Conservation (phyloP, 2,113 vertebrate genomes). For the Tetraodon nigroviridis region DNA sequence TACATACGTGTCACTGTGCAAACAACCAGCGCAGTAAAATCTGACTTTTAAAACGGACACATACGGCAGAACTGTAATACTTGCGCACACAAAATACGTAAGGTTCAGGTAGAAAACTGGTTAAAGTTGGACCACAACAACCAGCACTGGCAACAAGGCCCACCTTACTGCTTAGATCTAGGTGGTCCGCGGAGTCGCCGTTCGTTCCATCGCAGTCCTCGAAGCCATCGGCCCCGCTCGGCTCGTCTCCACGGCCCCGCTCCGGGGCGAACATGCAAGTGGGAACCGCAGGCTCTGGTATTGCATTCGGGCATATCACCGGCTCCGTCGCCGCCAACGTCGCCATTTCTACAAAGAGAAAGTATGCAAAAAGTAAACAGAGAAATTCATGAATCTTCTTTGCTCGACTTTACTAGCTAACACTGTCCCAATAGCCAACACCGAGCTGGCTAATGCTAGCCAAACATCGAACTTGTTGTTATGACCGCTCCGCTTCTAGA, state of each 20-base stretch:
- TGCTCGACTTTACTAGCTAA: background rate
- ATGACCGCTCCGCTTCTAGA: background rate
- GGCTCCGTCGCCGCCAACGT: constrained; percentile 57
- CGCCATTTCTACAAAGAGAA: constrained; percentile 61
- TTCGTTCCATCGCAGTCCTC: constrained; percentile 66
- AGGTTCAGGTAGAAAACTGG: rapidly evolving
- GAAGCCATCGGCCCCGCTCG: constrained; percentile 36
- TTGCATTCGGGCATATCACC: constrained; percentile 47
- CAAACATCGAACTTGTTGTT: constrained; percentile 20
- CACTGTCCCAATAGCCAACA: background rate
- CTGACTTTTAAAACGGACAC: background rate
- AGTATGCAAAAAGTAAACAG: background rate
- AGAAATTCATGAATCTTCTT: background rate
- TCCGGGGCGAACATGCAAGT: constrained; percentile 89
- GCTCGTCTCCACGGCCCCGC: constrained; percentile 68
- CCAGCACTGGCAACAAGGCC: constrained; percentile 52
- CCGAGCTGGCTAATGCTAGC: constrained; percentile 30
- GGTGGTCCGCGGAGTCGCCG: constrained; percentile 77
- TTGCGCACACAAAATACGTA: too few relatives aligned
- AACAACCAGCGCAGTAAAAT: background rate
- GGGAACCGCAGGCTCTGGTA: constrained; percentile 77
- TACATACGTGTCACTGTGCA: constrained; percentile 58
- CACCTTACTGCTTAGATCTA: constrained; percentile 91
- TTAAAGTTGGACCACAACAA: background rate
- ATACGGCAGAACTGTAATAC: too few relatives aligned